Evolutionary conservation across 2,113 vertebrate genomes (phyloP).

Genomic region (Empidonax traillii): DNA sequence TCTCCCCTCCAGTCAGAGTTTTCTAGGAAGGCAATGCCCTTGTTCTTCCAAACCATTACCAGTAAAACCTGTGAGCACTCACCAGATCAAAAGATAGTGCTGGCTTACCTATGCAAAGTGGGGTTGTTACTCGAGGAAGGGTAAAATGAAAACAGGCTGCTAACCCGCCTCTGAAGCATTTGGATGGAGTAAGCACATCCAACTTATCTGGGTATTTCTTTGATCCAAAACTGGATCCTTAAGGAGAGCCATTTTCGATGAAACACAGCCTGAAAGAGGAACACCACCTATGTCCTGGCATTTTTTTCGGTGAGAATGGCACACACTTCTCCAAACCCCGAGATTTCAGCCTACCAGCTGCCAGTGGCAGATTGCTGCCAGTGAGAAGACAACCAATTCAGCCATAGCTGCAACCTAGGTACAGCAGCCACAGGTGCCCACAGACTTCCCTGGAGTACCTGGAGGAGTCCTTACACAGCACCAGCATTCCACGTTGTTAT

Average conservation of each 20-base stretch:
- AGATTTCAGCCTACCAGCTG: background rate
- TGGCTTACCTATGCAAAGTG: background rate
- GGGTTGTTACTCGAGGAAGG: background rate
- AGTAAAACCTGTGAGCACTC: background rate
- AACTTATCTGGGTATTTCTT: background rate
- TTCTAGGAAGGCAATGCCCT: background rate
- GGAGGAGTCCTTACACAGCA: rapidly evolving
- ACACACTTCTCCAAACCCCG: background rate
- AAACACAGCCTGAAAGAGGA: background rate
- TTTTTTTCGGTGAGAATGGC: background rate
- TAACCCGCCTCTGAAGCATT: background rate
- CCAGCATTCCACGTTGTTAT: rapidly evolving
- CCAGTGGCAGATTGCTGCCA: background rate
- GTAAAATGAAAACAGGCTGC: background rate
- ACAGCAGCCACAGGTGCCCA: background rate
- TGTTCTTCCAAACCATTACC: background rate
- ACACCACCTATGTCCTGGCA: rapidly evolving
- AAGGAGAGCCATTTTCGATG: background rate
- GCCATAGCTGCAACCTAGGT: rapidly evolving
- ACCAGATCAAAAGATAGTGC: background rate
- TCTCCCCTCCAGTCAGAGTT: background rate
- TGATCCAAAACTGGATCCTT: background rate
- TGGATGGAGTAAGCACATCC: background rate
- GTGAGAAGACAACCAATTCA: rapidly evolving
- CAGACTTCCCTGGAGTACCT: background rate